phyloP scores from a whole-genome alignment of 2,888 invertebrate species.

The Macrosoma leucophasiata region DNA sequence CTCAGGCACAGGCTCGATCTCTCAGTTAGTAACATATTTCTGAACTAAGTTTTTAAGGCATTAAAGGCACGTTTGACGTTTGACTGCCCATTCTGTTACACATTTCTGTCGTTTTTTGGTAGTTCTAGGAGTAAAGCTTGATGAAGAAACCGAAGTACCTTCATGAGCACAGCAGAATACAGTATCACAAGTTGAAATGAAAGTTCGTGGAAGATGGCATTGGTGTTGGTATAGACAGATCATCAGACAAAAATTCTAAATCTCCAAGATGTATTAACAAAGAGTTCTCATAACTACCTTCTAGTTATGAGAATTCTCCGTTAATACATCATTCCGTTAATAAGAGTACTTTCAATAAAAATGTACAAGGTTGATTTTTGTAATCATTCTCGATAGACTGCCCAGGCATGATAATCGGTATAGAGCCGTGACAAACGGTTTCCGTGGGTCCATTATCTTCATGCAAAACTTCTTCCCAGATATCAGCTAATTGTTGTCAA shows the following conservation, averaged over 20 bases:
- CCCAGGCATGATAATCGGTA: neutral
- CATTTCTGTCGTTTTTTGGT: constrained; percentile 5
- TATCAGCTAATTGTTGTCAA: neutral
- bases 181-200: neutral
- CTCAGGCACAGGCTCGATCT: too few species aligned
- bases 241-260: too few species aligned
- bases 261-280: neutral
- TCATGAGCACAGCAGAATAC: neutral
- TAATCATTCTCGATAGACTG: neutral
- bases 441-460: neutral
- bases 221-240: neutral
- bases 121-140: neutral
- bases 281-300: neutral
- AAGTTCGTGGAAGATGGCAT: neutral
- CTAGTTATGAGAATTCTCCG: neutral
- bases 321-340: neutral
- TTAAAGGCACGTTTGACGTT: constrained; percentile 22
- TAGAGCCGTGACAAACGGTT: neutral
- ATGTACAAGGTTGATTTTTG: neutral
- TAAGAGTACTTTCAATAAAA: neutral
- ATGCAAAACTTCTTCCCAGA: neutral
- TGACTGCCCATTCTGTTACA: constrained; percentile 19
- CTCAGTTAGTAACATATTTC: constrained; percentile 18
- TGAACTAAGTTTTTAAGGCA: constrained; percentile 21
- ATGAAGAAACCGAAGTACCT: neutral